phyloP scores from a whole-genome alignment of 2,888 invertebrate genomes.

The Amaurobius ferox region DNA sequence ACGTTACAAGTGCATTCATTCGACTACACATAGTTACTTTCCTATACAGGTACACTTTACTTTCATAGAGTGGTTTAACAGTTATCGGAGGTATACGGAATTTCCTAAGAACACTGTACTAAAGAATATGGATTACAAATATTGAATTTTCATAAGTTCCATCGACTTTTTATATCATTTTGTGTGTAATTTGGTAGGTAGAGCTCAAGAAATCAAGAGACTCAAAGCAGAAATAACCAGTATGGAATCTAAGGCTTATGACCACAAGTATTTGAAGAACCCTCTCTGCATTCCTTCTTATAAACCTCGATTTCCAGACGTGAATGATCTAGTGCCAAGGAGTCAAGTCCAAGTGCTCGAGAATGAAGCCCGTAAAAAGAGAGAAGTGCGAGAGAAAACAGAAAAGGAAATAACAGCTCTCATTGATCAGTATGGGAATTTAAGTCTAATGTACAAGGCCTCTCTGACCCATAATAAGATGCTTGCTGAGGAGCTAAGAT shows the following conservation, averaged over 20 bases:
- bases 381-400: background rate
- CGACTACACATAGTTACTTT: too few species aligned
- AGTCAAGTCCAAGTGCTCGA: conserved; percentile 5
- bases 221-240: conserved; percentile 27
- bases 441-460: conserved; percentile 44
- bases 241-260: conserved; percentile 45
- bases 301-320: conserved; percentile 27
- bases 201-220: conserved; percentile 44
- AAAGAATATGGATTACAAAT: too few species aligned
- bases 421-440: conserved; percentile 38
- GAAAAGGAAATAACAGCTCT: conserved; percentile 19
- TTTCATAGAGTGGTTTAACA: too few species aligned
- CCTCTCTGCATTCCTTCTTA: conserved; percentile 44
- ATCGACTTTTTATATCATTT: too few species aligned
- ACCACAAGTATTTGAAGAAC: conserved; percentile 41
- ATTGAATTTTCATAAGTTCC: too few species aligned
- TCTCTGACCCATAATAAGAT: conserved; percentile 42
- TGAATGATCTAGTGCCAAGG: conserved; percentile 35
- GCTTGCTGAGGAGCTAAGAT: conserved; percentile 36
- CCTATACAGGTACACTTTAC: too few species aligned
- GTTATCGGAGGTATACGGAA: too few species aligned
- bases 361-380: conserved; percentile 22
- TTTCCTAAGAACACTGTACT: too few species aligned
- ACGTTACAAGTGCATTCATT: too few species aligned
- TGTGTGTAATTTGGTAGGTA: background rate